Evolutionary conservation across 2,797 vertebrate genomes (phyloP).

Genomic region (Anisognathus igniventris): DNA sequence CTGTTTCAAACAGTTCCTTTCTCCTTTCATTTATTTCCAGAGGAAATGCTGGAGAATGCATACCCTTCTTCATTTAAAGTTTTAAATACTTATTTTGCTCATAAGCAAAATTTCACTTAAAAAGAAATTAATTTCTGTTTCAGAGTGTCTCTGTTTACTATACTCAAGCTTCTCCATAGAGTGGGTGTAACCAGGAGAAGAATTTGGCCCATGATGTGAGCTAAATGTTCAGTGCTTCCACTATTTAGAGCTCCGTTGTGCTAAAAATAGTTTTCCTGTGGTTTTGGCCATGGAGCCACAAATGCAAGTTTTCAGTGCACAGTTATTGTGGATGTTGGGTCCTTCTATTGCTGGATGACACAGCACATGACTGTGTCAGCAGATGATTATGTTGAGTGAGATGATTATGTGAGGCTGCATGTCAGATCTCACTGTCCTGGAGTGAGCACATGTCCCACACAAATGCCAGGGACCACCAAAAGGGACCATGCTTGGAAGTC

Average conservation of each 20-base stretch:
- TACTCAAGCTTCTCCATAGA: neutral
- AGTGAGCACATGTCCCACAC: neutral
- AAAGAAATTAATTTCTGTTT: neutral
- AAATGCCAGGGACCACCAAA: neutral
- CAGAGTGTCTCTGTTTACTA: slow-evolving; percentile 13
- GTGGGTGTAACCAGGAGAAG: slow-evolving; percentile 59
- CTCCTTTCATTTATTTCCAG: neutral
- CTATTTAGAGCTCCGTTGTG: slow-evolving; percentile 35
- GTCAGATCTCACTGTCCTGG: neutral
- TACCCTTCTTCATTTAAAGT: neutral
- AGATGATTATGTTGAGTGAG: neutral
- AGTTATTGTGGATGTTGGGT: slow-evolving; percentile 40
- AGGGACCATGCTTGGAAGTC: neutral
- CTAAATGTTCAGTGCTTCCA: slow-evolving; percentile 53
- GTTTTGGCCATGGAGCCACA: slow-evolving; percentile 60
- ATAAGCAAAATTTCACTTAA: neutral
- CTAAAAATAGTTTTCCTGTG: slow-evolving; percentile 64
- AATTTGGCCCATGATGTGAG: slow-evolving; percentile 46
- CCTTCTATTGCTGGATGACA: slow-evolving; percentile 15
- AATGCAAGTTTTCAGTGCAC: slow-evolving; percentile 39
- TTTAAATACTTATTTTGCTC: neutral
- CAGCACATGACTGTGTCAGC: neutral
- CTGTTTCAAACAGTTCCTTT: neutral
- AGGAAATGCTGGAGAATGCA: neutral
- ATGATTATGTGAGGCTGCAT: neutral